Evolutionary conservation across 2,888 invertebrate genomes (phyloP).

Genomic region (Philereme transversata): DNA sequence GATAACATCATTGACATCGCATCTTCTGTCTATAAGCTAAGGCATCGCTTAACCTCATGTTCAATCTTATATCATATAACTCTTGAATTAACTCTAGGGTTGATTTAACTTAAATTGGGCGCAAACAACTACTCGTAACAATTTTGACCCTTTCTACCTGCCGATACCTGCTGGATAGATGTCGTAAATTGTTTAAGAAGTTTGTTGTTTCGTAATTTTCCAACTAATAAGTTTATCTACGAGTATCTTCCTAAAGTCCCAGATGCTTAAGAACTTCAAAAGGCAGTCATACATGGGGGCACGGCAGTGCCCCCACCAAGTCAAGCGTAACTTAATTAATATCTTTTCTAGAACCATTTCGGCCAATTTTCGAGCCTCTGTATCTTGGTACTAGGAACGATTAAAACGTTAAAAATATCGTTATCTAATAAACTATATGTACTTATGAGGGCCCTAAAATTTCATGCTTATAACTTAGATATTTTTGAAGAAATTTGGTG

Average conservation of each 20-base stretch:
- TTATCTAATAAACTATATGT: too few relatives aligned
- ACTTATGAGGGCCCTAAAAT: too few relatives aligned
- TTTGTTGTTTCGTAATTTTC: constrained; percentile 12
- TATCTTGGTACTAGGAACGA: too few relatives aligned
- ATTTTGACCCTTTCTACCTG: constrained; percentile 6
- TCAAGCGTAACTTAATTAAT: too few relatives aligned
- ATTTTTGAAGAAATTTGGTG: too few relatives aligned
- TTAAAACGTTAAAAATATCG: too few relatives aligned
- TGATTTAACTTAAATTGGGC: neutral
- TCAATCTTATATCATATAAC: neutral
- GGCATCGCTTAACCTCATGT: neutral
- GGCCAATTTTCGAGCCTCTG: too few relatives aligned
- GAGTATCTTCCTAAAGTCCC: constrained; percentile 1
- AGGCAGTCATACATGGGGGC: neutral
- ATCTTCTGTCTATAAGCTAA: neutral
- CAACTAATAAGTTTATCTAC: constrained; percentile 9
- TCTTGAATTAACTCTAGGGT: neutral
- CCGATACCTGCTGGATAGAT: neutral
- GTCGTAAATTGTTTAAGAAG: constrained; percentile 8
- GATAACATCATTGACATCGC: neutral
- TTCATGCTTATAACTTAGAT: too few relatives aligned
- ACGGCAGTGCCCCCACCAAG: too few relatives aligned
- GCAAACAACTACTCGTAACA: neutral
- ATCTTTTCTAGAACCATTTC: too few relatives aligned
- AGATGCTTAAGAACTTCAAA: constrained; percentile 1